Evolutionary conservation across 2,888 invertebrate genomes (phyloP), one percentile per base, ranked within the genome.

Genomic region (Chorisops tibialis): DNA sequence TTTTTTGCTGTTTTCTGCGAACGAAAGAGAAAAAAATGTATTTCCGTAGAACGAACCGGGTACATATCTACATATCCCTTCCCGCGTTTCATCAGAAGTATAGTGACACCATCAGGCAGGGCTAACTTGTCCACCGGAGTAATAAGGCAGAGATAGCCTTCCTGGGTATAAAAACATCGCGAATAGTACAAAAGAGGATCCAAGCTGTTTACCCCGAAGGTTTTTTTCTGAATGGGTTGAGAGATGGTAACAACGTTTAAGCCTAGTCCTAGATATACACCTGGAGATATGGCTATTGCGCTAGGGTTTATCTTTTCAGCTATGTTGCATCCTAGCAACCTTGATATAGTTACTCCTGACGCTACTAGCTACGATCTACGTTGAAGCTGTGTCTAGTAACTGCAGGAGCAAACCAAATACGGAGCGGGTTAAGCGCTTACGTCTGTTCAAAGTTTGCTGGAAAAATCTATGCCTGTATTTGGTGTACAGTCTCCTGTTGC

Each of bases 401-500:
- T 35, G 52, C 52, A 41, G 14, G 7, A 54, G 22, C 52, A 22
- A 21, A 21, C 39, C 22, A 22, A 41, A 54, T 41, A 58, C 18
- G 22, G 43, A 58, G 43, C 24, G 45, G 56, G 30, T 43, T 43
- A 45, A 30, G 24, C 45, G 47, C 43, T 43, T 30, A 30, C 30
- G 30, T 30, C 9, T 30, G 30, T 30, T 30, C 5, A 30, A 30
- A 30, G 30, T 30, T 54, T 21, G 30, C 24, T 39, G 43, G 41
- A n/a, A 37, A 12, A 41, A 16, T 41, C 41, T 14, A 16, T 4
- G 11, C 12, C 16, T 54, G 39, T 54, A n/a, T 21, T 39, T 12
- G 19, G 21, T 54, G 22, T 14, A 21, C n/a, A 43, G 38, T 48
- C 61, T 62, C 65, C 65, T 65, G 65, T 65, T 65, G 65, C 65